These are phyloP conservation scores for Netelia virgata DNA, from an alignment of 2,888 invertebrate species.

Conservation along the genomic window DNA sequence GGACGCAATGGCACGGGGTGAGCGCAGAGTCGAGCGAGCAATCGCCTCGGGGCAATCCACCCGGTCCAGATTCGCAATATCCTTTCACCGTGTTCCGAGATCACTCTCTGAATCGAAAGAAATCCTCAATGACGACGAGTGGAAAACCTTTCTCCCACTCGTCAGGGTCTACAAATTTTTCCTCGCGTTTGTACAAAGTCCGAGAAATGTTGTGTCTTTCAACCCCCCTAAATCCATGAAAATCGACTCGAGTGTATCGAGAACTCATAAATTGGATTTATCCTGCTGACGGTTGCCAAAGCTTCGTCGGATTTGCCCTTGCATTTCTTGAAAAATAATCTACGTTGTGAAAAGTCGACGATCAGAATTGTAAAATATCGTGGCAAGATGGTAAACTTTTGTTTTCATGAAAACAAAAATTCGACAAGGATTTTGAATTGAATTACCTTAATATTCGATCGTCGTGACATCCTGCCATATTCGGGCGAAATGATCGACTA, in stretches of 20 bases:
- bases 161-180: slow-evolving; percentile 8
- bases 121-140: slow-evolving; percentile 47
- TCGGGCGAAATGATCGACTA: too few relatives aligned
- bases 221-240: not conserved
- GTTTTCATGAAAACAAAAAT: not conserved
- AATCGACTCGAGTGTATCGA: not conserved
- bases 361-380: too few relatives aligned
- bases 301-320: not conserved
- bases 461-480: too few relatives aligned
- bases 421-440: not conserved
- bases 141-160: slow-evolving; percentile 11
- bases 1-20: slow-evolving; percentile 14
- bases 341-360: too few relatives aligned
- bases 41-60: slow-evolving; percentile 57
- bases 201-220: not conserved
- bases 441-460: too few relatives aligned
- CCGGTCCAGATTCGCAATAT: slow-evolving; percentile 64
- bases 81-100: slow-evolving; percentile 49
- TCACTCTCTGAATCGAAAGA: slow-evolving; percentile 25
- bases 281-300: not conserved
- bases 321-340: too few relatives aligned
- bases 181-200: not conserved
- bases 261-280: not conserved
- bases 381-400: too few relatives aligned
- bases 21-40: slow-evolving; percentile 43